Evolutionary conservation across 2,888 invertebrate species (phyloP).

Genomic region (Chrysolina americana): DNA sequence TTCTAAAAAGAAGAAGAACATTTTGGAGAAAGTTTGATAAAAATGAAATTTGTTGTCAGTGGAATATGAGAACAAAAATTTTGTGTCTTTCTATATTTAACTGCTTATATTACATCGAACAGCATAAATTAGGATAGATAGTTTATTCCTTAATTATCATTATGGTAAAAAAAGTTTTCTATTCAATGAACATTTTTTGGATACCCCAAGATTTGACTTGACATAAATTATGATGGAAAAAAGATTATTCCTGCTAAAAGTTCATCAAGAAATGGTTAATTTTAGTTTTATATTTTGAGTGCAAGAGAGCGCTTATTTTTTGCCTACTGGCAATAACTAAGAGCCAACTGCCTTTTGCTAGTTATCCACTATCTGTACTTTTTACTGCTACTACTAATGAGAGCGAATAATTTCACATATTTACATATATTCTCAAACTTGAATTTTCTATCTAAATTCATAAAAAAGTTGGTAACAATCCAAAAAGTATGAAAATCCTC

Average conservation of each 20-base stretch:
- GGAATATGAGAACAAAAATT: slow-evolving; percentile 5
- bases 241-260: too few species aligned
- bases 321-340: too few species aligned
- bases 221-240: not conserved
- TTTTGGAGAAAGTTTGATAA: not conserved
- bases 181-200: not conserved
- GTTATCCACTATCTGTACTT: too few species aligned
- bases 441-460: not conserved
- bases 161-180: slow-evolving; percentile 10
- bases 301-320: too few species aligned
- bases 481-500: too few species aligned
- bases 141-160: not conserved
- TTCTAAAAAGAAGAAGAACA: not conserved
- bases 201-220: not conserved
- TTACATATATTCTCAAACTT: too few species aligned
- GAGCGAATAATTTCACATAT: not conserved
- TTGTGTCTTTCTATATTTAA: not conserved
- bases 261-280: not conserved
- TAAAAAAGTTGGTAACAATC: not conserved
- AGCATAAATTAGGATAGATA: slow-evolving; percentile 20
- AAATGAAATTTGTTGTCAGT: slow-evolving; percentile 12
- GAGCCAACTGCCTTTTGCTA: too few species aligned
- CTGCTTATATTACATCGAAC: slow-evolving; percentile 15
- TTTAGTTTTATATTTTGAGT: not conserved
- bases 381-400: too few species aligned